Evolutionary conservation across 2,888 invertebrate species (phyloP).

Genomic region (Hetaerina titia): DNA sequence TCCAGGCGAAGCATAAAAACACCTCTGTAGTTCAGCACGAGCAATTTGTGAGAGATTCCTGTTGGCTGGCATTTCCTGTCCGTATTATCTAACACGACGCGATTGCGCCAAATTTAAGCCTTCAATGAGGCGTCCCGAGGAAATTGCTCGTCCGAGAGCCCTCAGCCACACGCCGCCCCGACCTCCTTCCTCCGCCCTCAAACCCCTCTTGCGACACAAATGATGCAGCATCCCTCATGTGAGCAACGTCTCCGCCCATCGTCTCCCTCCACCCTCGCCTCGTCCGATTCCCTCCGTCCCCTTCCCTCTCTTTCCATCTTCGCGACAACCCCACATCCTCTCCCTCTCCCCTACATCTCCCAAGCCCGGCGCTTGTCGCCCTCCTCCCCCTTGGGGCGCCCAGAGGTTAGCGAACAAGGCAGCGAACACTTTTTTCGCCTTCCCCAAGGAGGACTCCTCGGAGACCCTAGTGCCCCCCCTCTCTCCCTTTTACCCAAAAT

Average conservation of each 20-base stretch:
- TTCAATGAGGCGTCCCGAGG: neutral
- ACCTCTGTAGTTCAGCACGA: neutral
- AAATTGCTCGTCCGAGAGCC: neutral
- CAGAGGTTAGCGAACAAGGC: constrained; percentile 4
- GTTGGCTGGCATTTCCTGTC: neutral
- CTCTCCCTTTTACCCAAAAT: neutral
- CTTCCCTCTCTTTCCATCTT: constrained; percentile 1
- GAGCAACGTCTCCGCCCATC: neutral
- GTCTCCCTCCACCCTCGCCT: neutral
- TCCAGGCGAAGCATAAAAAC: neutral
- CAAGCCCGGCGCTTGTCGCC: neutral
- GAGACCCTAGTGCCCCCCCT: neutral
- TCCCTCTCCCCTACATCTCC: neutral
- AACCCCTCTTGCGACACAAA: neutral
- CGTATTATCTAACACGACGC: neutral
- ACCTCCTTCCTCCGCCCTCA: neutral
- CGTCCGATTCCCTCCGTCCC: neutral
- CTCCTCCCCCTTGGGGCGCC: neutral
- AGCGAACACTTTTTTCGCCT: neutral
- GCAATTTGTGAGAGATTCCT: neutral
- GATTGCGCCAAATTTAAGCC: neutral
- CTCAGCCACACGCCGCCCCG: neutral
- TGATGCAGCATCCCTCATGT: neutral
- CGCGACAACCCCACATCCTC: neutral
- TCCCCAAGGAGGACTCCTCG: constrained; percentile 9